phyloP scores from a whole-genome alignment of 2,797 vertebrate genomes.

The Xiphorhynchus erythropygius region DNA sequence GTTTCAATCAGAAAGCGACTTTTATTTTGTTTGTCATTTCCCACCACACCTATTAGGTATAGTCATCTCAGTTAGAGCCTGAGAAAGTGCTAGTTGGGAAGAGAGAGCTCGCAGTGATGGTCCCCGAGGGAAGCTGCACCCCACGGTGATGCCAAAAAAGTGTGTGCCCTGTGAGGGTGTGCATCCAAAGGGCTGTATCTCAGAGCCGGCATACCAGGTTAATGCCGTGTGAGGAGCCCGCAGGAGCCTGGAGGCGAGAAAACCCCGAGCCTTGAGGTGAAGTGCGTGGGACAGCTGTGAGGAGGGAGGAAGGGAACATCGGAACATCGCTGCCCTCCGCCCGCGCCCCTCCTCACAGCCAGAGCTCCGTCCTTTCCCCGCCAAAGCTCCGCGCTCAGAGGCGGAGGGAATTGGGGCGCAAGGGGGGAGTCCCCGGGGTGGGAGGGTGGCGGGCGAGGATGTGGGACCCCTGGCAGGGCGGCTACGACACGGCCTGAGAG shows the following conservation, averaged over 20 bases:
- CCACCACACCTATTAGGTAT: background rate
- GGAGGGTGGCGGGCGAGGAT: background rate
- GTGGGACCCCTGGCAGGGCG: background rate
- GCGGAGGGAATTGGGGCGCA: rapidly evolving
- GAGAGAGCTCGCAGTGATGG: rapidly evolving
- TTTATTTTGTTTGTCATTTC: background rate
- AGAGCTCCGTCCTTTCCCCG: background rate
- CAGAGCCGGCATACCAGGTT: rapidly evolving
- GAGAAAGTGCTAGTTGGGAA: rapidly evolving
- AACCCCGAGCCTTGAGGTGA: background rate
- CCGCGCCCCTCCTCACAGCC: background rate
- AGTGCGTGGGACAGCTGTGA: background rate
- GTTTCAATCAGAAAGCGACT: background rate
- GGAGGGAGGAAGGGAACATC: background rate
- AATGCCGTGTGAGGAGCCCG: rapidly evolving
- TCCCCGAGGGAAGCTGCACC: background rate
- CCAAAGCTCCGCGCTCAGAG: background rate
- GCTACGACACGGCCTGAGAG: background rate
- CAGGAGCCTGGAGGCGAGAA: background rate
- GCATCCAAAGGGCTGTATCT: rapidly evolving
- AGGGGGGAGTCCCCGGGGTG: rapidly evolving
- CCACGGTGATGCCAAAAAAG: rapidly evolving
- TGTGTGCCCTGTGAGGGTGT: rapidly evolving
- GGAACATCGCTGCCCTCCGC: background rate
- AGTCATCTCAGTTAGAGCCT: background rate